A percentile compares a stretch with the other conserved stretches of the same genome.
phyloP scores from a whole-genome alignment of 2,113 vertebrate species.

The Gymnogyps californianus region DNA sequence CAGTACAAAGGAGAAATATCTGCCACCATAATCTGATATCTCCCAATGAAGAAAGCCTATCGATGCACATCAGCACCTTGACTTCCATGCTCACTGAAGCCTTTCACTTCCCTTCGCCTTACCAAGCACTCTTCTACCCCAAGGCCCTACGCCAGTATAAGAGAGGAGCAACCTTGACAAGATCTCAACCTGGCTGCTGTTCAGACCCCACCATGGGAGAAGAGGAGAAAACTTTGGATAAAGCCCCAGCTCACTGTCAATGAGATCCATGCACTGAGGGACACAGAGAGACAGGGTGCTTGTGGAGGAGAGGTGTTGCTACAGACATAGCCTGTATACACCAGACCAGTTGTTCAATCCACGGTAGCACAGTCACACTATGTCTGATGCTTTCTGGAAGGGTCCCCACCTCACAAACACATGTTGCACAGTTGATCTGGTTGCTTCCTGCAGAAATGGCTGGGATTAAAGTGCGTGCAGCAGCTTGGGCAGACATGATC shows the following conservation, averaged over 20 bases:
- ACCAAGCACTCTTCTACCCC: neutral
- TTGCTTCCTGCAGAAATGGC: neutral
- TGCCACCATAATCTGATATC: neutral
- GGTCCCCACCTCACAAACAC: neutral
- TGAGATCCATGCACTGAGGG: neutral
- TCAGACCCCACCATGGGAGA: neutral
- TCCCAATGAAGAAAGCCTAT: neutral
- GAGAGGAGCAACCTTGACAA: neutral
- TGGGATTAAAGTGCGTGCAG: neutral
- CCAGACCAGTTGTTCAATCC: neutral
- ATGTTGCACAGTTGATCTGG: neutral
- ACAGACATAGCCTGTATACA: accelerated
- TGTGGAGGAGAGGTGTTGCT: neutral
- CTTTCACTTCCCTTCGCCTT: neutral
- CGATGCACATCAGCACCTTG: neutral
- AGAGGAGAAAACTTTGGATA: neutral
- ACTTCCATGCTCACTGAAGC: neutral
- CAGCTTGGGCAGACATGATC: neutral
- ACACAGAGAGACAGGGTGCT: neutral
- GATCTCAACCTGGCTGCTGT: neutral
- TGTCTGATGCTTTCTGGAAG: neutral
- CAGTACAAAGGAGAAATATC: neutral
- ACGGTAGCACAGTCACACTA: neutral
- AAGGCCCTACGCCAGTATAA: neutral
- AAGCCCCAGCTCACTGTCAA: neutral